Evolutionary conservation across 2,888 invertebrate genomes (phyloP).

Genomic region (Metacarcinus magister): DNA sequence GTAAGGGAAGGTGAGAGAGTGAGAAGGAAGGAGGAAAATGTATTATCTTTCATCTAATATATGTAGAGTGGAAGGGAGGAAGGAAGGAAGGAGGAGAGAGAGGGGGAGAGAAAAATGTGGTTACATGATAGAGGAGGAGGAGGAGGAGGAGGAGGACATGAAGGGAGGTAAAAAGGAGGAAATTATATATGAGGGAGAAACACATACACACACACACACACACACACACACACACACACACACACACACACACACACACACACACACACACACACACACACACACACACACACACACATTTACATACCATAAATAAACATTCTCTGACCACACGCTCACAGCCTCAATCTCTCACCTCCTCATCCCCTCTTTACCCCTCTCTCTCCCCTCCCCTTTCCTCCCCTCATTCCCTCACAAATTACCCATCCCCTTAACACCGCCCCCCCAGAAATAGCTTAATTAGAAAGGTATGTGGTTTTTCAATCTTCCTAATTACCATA

Average conservation of each 20-base stretch:
- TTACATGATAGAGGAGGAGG: background rate
- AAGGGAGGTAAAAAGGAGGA: background rate
- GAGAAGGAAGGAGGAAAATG: background rate
- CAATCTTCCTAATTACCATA: background rate
- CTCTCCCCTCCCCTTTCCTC: background rate
- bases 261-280: slow-evolving; percentile 48
- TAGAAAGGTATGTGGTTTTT: background rate
- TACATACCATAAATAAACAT: background rate
- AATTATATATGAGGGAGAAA: background rate
- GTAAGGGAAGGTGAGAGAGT: background rate
- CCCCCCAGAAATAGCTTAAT: background rate
- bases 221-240: slow-evolving; percentile 57
- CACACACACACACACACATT: background rate
- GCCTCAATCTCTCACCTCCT: background rate
- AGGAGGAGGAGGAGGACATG: background rate
- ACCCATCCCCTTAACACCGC: background rate
- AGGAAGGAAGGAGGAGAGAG: background rate
- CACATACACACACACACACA: background rate
- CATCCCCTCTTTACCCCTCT: background rate
- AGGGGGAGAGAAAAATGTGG: background rate
- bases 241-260: slow-evolving; percentile 62
- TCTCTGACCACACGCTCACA: background rate
- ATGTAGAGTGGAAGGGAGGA: background rate
- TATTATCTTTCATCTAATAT: background rate
- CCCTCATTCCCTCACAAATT: background rate